A percentile compares a stretch with the other conserved stretches of the same genome.
These are phyloP conservation scores for Sebastes iracundus DNA, from an alignment of 2,797 vertebrate genomes.

Conservation along the genomic window DNA sequence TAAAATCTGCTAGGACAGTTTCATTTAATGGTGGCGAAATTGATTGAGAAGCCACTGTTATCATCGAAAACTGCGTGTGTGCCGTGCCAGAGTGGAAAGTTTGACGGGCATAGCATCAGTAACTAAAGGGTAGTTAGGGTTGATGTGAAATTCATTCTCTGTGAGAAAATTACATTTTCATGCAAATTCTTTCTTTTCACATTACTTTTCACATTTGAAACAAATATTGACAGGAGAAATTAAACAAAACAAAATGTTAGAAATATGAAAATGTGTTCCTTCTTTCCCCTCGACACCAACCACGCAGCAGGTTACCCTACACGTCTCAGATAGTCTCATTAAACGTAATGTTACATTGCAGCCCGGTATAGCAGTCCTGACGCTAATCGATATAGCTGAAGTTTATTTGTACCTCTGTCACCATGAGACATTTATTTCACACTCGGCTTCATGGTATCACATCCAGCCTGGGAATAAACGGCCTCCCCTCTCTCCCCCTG, in stretches of 20 bases:
- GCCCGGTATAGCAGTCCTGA: background rate
- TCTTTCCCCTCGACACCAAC: background rate
- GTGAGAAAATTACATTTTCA: background rate
- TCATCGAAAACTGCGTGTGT: background rate
- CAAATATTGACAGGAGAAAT: background rate
- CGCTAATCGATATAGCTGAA: background rate
- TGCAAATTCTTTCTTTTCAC: background rate
- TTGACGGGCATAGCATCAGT: background rate
- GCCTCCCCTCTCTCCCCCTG: conserved; percentile 53
- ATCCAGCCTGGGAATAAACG: conserved; percentile 60
- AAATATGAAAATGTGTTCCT: background rate
- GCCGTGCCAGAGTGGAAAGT: background rate
- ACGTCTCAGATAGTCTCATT: background rate
- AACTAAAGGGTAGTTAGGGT: background rate
- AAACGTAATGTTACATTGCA: background rate
- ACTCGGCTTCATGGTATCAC: conserved; percentile 74
- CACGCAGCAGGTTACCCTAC: background rate
- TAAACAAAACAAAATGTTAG: background rate
- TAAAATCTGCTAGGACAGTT: background rate
- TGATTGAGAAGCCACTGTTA: background rate
- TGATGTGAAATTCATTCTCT: background rate
- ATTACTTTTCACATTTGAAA: background rate
- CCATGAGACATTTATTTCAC: background rate
- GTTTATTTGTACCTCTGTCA: background rate
- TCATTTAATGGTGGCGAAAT: background rate